phyloP scores from a whole-genome alignment of 35 echinoderm and acorn worm genomes.

The Diadema setosum region DNA sequence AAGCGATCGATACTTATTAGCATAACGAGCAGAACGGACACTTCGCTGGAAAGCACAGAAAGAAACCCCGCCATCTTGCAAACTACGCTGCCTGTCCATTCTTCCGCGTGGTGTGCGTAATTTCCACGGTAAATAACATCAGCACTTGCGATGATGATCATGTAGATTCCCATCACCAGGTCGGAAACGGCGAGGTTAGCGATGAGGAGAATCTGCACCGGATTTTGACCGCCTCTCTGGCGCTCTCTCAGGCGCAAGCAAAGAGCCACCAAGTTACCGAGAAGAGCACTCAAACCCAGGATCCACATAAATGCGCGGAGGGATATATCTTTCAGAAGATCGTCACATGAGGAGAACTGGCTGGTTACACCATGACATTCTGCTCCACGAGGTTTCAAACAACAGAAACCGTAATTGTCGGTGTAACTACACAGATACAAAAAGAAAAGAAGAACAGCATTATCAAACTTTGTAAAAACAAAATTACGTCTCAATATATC shows the following conservation, averaged over 20 bases:
- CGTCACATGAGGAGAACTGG: constrained; percentile 19
- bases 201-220: background rate
- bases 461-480: too few relatives aligned
- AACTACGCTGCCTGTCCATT: background rate
- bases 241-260: background rate
- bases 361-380: background rate
- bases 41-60: constrained; percentile 34
- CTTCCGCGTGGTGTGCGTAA: background rate
- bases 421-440: background rate
- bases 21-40: constrained; percentile 28
- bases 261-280: constrained; percentile 2
- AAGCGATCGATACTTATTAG: constrained; percentile 48
- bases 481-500: too few relatives aligned
- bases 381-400: background rate
- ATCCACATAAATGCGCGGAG: constrained; percentile 27
- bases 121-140: background rate
- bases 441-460: too few relatives aligned
- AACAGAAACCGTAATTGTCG: background rate
- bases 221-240: background rate
- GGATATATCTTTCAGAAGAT: background rate
- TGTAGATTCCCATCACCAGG: constrained; percentile 33
- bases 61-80: constrained; percentile 38
- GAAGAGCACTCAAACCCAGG: constrained; percentile 1
- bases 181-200: constrained; percentile 9
- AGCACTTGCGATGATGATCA: constrained; percentile 28